Evolutionary conservation across 2,888 invertebrate species (phyloP).

Genomic region (Nomada flava): DNA sequence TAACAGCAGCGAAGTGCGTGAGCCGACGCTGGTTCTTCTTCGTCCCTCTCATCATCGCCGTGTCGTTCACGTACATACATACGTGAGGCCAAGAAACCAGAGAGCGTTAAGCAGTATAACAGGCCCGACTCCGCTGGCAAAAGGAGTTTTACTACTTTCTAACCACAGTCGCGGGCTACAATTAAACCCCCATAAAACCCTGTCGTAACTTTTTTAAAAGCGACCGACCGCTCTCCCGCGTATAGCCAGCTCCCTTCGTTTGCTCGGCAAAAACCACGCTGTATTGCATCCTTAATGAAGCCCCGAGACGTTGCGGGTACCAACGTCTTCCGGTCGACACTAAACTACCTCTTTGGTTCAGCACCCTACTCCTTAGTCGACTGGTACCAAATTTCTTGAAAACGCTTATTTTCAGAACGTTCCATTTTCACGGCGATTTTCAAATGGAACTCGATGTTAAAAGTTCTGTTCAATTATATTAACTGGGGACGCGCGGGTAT

Average conservation of each 20-base stretch:
- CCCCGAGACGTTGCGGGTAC: slow-evolving; percentile 67
- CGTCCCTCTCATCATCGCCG: slow-evolving; percentile 48
- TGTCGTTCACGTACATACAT: slow-evolving; percentile 40
- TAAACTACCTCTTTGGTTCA: slow-evolving; percentile 39
- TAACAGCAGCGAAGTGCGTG: slow-evolving; percentile 68
- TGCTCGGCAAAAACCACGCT: slow-evolving; percentile 70
- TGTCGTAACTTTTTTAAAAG: slow-evolving; percentile 81
- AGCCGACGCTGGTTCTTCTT: slow-evolving; percentile 56
- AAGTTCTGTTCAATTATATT: no score
- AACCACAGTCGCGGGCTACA: slow-evolving; percentile 82
- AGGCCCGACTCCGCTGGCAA: slow-evolving; percentile 63
- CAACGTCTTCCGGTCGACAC: slow-evolving; percentile 72
- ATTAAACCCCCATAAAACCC: slow-evolving; percentile 82
- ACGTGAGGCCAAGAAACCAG: slow-evolving; percentile 36
- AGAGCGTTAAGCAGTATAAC: slow-evolving; percentile 66
- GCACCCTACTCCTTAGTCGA: background rate
- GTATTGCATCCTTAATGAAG: slow-evolving; percentile 80
- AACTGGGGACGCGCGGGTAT: no score
- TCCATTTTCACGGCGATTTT: no score
- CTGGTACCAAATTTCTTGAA: slow-evolving; percentile 56
- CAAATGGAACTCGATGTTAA: no score
- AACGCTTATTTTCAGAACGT: slow-evolving; percentile 21
- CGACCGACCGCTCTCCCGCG: slow-evolving; percentile 67
- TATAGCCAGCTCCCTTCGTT: slow-evolving; percentile 65
- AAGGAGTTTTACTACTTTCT: slow-evolving; percentile 82